These are phyloP conservation scores for Monochamus saltuarius DNA, from an alignment of 1,140 invertebrate species.

Conservation along the genomic window DNA sequence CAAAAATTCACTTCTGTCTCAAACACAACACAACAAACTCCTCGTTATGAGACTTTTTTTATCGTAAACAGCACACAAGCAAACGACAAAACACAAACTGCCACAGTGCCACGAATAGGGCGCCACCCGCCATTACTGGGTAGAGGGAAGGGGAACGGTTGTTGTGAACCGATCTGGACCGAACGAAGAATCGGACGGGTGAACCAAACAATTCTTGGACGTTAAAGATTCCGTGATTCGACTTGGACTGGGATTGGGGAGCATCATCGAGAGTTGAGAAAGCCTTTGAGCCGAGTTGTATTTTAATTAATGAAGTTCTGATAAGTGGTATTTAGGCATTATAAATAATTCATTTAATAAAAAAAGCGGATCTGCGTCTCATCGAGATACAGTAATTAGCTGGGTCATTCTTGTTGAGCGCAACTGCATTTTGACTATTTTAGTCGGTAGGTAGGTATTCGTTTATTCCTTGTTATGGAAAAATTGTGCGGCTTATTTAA, in stretches of 20 bases:
- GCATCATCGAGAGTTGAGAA: not conserved
- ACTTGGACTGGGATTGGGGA: not conserved
- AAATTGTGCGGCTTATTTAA: too few relatives aligned
- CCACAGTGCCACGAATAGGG: slow-evolving; percentile 22
- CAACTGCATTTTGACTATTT: too few relatives aligned
- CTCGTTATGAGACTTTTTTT: not conserved
- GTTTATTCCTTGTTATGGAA: too few relatives aligned
- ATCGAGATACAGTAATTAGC: too few relatives aligned
- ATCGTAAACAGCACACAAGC: slow-evolving; percentile 8
- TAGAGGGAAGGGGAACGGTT: slow-evolving; percentile 13
- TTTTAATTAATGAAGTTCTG: not conserved
- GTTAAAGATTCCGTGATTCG: not conserved
- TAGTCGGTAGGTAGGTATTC: too few relatives aligned
- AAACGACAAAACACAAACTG: slow-evolving; percentile 20
- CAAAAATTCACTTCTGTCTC: not conserved
- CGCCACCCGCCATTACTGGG: slow-evolving; percentile 25
- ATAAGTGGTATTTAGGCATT: too few relatives aligned
- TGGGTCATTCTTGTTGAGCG: too few relatives aligned
- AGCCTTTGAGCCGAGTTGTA: not conserved
- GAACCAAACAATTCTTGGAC: slow-evolving; percentile 5
- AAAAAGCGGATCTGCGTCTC: too few relatives aligned
- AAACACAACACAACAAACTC: not conserved
- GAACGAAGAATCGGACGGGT: not conserved
- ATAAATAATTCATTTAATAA: too few relatives aligned
- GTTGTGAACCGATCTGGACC: not conserved